These are phyloP conservation scores for Hydropotes inermis DNA, from an alignment of 2,113 vertebrate genomes.

Conservation along the genomic window DNA sequence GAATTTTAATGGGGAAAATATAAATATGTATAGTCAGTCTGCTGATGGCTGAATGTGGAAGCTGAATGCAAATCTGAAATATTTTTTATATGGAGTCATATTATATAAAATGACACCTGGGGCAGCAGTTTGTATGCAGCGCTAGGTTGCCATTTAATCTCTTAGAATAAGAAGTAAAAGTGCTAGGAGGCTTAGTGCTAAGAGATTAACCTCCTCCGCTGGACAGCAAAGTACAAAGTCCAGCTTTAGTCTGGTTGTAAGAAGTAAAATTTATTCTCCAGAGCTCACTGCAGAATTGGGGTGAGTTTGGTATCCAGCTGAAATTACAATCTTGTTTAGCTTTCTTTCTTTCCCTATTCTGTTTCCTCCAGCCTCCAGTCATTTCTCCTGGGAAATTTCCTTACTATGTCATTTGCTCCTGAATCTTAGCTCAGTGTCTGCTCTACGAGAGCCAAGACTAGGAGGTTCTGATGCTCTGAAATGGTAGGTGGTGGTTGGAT, in stretches of 20 bases:
- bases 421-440: background rate
- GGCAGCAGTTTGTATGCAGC: background rate
- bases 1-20: background rate
- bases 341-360: background rate
- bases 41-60: background rate
- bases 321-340: background rate
- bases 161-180: background rate
- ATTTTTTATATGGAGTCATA: background rate
- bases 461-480: background rate
- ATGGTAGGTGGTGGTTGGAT: background rate
- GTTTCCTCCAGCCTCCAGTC: background rate
- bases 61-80: background rate
- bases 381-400: background rate
- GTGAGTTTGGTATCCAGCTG: background rate
- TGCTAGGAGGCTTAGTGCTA: background rate
- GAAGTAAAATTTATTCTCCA: background rate
- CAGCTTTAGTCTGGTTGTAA: background rate
- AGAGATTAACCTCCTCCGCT: background rate
- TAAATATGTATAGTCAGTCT: background rate
- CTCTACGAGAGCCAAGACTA: background rate
- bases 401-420: background rate
- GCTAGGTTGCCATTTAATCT: background rate
- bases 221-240: background rate
- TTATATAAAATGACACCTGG: background rate
- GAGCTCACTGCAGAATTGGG: background rate